Percentiles rank a stretch among this genome's conserved stretches.
These are phyloP conservation scores for Tribolium madens DNA, from an alignment of 1,140 invertebrate genomes.

Conservation along the genomic window DNA sequence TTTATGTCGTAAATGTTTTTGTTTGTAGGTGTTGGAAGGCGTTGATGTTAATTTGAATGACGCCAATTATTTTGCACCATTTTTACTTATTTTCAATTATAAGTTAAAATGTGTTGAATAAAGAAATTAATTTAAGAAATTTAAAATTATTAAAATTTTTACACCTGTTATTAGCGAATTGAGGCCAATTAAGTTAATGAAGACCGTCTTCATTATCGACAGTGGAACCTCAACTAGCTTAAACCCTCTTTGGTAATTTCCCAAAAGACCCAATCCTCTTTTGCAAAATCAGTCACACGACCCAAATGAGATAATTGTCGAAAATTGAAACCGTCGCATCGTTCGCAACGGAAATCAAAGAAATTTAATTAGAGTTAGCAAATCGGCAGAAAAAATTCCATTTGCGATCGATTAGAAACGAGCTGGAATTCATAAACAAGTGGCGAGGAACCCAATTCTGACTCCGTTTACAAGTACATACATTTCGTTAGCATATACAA, in stretches of 20 bases:
- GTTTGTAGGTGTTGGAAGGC: too few relatives aligned
- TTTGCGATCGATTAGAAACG: background rate
- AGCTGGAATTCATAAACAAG: constrained; percentile 1
- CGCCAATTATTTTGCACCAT: too few relatives aligned
- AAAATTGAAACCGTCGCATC: background rate
- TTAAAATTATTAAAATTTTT: too few relatives aligned
- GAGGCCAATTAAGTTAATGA: background rate
- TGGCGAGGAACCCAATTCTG: background rate
- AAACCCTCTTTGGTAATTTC: constrained; percentile 5
- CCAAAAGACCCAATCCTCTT: constrained; percentile 7
- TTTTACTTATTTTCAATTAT: too few relatives aligned
- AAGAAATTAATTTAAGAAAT: too few relatives aligned
- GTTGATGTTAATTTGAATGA: too few relatives aligned
- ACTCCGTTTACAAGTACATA: constrained; percentile 15
- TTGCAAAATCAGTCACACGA: background rate
- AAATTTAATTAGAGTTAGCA: background rate
- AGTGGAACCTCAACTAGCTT: too few relatives aligned
- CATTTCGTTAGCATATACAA: constrained; percentile 18
- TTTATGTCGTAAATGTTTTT: too few relatives aligned
- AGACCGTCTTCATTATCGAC: background rate
- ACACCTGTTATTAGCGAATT: too few relatives aligned
- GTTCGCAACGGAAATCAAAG: background rate
- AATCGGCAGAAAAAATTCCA: background rate
- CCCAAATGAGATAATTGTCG: constrained; percentile 15
- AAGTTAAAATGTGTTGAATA: too few relatives aligned